Base-by-base conservation (phyloP, 2,888 invertebrate species). In the Sepiola atlantica region DNA sequence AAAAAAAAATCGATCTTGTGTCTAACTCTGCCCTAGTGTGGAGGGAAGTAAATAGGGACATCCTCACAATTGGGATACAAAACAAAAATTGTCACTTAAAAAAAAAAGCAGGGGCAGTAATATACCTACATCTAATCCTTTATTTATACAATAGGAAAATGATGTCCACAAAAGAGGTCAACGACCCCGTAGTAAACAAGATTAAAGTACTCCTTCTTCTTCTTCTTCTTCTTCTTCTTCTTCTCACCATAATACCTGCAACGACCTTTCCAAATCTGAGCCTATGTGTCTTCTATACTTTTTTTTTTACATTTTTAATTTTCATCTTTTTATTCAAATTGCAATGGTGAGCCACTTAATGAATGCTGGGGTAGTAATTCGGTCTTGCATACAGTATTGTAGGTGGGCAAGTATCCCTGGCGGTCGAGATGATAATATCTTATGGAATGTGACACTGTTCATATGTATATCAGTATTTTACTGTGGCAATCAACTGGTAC, bases 391-490 rank as follows among this genome's bases (percentile, higher is more conserved):
- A 77, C n/a, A n/a, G 77, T 32, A 77, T n/a, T 16, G 21, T 77
- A 77, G 77, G n/a, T 77, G n/a, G n/a, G 14, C n/a, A 2, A 77
- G n/a, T 77, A n/a, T 32, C n/a, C 77, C n/a, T 32, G 77, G 77
- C n/a, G 77, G 77, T 77, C 77, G n/a, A 77, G 32, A 77, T 77
- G 77, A 77, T 77, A 77, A 77, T 77, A 77, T n/a, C n/a, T 77
- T 77, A 32, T 77, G 77, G 77, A 77, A 77, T 77, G 77, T 77
- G 77, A 77, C 77, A 77, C 77, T 77, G 77, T 77, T 77, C 77
- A 77, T 28, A 77, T 77, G 77, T 77, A 77, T 77, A 77, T 77
- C 77, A 77, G 77, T 77, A n/a, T 77, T 45, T 77, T 77, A 77
- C 32, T 77, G 77, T 77, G 77, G 77, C 77, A 77, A n/a, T 32